Conservation (phyloP, 2,113 vertebrate genomes). For the Mus spicilegus region DNA sequence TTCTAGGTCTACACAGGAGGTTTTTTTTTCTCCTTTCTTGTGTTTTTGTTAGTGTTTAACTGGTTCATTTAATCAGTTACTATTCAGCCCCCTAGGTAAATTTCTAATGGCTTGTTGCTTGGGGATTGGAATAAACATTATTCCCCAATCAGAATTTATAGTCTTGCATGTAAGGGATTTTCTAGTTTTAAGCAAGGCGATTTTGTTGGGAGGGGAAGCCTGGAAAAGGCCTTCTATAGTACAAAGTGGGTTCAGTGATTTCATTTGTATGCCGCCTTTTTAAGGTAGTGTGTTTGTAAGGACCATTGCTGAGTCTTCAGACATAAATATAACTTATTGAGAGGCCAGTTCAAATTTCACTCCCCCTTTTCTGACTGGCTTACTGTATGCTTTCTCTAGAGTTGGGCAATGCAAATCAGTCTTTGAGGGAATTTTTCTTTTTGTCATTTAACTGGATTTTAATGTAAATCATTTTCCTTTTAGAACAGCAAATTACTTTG, state of each 20-base stretch:
- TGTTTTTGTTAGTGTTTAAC: slow-evolving; percentile 76
- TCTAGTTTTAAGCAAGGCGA: slow-evolving; percentile 55
- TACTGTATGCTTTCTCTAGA: slow-evolving; percentile 31
- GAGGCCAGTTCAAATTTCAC: slow-evolving; percentile 60
- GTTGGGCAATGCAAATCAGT: slow-evolving; percentile 30
- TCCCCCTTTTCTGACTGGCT: slow-evolving; percentile 41
- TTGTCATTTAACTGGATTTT: slow-evolving; percentile 24
- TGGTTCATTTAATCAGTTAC: slow-evolving; percentile 76
- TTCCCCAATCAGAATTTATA: slow-evolving; percentile 53
- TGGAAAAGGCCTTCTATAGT: slow-evolving; percentile 28
- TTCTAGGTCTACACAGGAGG: background rate
- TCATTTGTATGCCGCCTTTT: slow-evolving; percentile 55
- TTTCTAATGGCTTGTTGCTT: slow-evolving; percentile 62
- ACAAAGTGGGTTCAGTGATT: slow-evolving; percentile 37
- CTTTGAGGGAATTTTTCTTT: background rate
- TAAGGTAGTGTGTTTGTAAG: slow-evolving; percentile 53
- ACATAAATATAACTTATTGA: background rate
- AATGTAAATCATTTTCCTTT: slow-evolving; percentile 56
- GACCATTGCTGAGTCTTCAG: slow-evolving; percentile 28
- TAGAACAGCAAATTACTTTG: slow-evolving; percentile 47
- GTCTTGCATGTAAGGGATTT: slow-evolving; percentile 51
- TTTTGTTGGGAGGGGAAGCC: slow-evolving; percentile 15
- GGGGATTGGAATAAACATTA: slow-evolving; percentile 61
- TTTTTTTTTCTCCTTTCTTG: slow-evolving; percentile 14
- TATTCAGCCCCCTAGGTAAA: slow-evolving; percentile 49